These are phyloP conservation scores for Corythoichthys intestinalis DNA, from an alignment of 2,113 vertebrate species.

Conservation along the genomic window DNA sequence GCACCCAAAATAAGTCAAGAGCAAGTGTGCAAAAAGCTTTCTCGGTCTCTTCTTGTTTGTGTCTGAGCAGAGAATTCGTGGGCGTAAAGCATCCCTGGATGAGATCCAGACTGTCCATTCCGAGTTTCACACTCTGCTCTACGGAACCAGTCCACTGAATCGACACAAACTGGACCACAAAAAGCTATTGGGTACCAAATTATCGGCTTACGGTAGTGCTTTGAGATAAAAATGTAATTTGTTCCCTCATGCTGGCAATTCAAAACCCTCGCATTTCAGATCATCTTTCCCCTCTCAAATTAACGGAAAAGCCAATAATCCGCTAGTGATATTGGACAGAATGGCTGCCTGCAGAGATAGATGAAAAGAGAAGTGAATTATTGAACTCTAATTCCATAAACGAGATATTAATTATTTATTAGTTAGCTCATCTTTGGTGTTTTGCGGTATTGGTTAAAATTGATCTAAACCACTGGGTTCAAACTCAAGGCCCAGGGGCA, in stretches of 20 bases:
- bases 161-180: constrained; percentile 70
- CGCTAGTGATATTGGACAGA: background rate
- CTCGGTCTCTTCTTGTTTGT: constrained; percentile 19
- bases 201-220: background rate
- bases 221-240: background rate
- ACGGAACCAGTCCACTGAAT: constrained; percentile 66
- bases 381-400: too few relatives aligned
- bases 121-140: constrained; percentile 67
- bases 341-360: background rate
- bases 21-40: constrained; percentile 5
- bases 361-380: too few relatives aligned
- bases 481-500: too few relatives aligned
- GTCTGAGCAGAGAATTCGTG: constrained; percentile 61
- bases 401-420: too few relatives aligned
- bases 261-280: background rate
- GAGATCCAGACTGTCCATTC: constrained; percentile 70
- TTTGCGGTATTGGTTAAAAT: background rate
- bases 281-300: background rate
- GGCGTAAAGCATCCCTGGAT: constrained; percentile 64
- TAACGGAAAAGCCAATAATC: background rate
- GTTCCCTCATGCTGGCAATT: background rate
- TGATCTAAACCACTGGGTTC: too few relatives aligned
- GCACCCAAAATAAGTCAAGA: constrained; percentile 5
- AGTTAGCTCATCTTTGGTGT: background rate
- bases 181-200: constrained; percentile 57